These are phyloP conservation scores for Rotaria macrura DNA, from an alignment of 2,888 invertebrate genomes.

Conservation along the genomic window DNA sequence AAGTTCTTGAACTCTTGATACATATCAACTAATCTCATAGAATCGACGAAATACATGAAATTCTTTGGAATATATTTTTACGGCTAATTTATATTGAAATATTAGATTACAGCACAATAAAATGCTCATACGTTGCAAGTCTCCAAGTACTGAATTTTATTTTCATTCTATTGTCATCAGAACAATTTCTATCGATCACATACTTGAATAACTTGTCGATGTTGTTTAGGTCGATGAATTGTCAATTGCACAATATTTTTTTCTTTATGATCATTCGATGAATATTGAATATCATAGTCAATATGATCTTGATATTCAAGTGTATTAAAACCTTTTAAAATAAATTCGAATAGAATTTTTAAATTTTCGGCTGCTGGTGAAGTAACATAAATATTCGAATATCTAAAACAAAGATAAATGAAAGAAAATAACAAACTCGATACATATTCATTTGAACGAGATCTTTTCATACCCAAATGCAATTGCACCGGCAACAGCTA, in stretches of 20 bases:
- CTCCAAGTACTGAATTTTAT: too few species aligned
- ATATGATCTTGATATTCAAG: slow-evolving; percentile 83
- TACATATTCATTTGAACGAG: not conserved
- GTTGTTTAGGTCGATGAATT: slow-evolving; percentile 65
- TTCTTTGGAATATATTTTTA: too few species aligned
- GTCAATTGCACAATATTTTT: slow-evolving; percentile 87
- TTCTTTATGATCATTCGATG: slow-evolving; percentile 63
- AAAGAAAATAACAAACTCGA: slow-evolving; percentile 52
- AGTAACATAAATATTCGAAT: slow-evolving; percentile 84
- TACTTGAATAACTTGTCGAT: slow-evolving; percentile 81
- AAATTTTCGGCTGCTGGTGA: slow-evolving; percentile 96
- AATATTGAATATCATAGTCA: slow-evolving; percentile 84
- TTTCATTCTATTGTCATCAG: too few species aligned
- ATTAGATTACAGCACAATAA: too few species aligned
- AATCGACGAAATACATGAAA: too few species aligned
- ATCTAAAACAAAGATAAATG: slow-evolving; percentile 54
- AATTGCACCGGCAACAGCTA: slow-evolving; percentile 64
- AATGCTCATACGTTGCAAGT: too few species aligned
- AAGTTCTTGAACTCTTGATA: too few species aligned
- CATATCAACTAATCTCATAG: too few species aligned
- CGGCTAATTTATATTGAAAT: too few species aligned
- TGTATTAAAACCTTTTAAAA: slow-evolving; percentile 85
- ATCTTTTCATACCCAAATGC: slow-evolving; percentile 49
- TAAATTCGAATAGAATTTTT: slow-evolving; percentile 88
- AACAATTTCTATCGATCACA: slow-evolving; percentile 36